Base-by-base conservation (phyloP, 2,888 invertebrate species). In the Aethes cnicana region DNA sequence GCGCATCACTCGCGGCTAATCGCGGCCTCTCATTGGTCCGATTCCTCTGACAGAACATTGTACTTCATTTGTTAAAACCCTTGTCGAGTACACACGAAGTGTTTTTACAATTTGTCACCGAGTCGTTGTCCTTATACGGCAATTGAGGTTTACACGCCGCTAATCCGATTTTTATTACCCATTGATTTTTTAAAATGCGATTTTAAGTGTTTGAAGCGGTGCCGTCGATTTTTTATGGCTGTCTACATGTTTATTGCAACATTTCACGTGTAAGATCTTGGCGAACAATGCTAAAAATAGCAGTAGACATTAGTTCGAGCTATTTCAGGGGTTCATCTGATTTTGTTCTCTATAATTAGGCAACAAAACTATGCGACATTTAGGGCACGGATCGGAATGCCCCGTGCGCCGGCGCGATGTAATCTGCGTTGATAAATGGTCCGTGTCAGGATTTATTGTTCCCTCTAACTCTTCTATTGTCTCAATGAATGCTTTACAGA, bases 401-500 rank as follows among this genome's bases (percentile, higher is more conserved):
- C 72, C 74, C 76, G 79, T 72, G 74, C 72, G 70, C 64, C 64
- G 63, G 64, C 59, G 68, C 75, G 89, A 88, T 88, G 72, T 76
- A 83, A 89, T 88, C 89, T 71, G 54, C 57, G 53, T 69, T 88
- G 89, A 89, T 89, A 88, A 87, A 89, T 88, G 87, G 78, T 83
- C 70, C 80, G 66, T 72, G 86, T 84, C 87, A 84, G 72, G 84
- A 84, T 83, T 84, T 85, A 86, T 85, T 82, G 81, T 81, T 76
- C 75, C 74, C 72, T 74, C 77, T 71, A 72, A 74, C 80, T 80
- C 74, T 63, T 71, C 87, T 88, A 88, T 89, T 89, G 89, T 89
- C 86, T 89, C 89, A 88, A 88, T 88, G 86, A 86, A 84, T 83
- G 76, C 80, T 81, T 87, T 89, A 81, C 80, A 79, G 81, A 83